Evolutionary conservation across 1,140 invertebrate species (phyloP).

Genomic region (Hirudo medicinalis): DNA sequence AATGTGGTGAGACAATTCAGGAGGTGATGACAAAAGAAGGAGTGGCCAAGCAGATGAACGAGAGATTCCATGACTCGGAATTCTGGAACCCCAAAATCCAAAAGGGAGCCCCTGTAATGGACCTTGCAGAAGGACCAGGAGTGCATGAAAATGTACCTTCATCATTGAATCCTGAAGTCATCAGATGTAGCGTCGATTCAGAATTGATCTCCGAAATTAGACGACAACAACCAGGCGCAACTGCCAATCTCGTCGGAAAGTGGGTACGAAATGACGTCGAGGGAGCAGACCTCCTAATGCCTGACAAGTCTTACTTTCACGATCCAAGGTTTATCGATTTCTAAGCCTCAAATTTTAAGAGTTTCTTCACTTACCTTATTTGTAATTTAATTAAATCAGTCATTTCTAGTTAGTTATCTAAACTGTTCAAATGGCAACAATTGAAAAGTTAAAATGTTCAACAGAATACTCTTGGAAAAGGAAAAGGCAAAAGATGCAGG

Average conservation of each 20-base stretch:
- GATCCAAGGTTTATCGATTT: constrained; percentile 7
- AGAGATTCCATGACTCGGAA: constrained; percentile 10
- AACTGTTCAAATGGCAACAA: too few relatives aligned
- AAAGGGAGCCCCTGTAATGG: not conserved
- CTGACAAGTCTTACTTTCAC: constrained; percentile 10
- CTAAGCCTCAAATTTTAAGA: not conserved
- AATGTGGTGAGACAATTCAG: not conserved
- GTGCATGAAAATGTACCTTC: constrained; percentile 11
- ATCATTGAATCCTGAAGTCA: not conserved
- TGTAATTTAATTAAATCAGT: too few relatives aligned
- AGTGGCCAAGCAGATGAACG: constrained; percentile 10
- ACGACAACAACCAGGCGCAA: constrained; percentile 4
- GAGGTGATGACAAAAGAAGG: constrained; percentile 12
- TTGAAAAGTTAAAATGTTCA: not conserved
- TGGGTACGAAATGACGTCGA: constrained; percentile 20
- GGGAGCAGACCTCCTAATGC: not conserved
- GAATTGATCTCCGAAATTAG: not conserved
- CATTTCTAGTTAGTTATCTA: too few relatives aligned
- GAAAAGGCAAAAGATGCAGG: constrained; percentile 16
- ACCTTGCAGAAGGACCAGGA: constrained; percentile 9
- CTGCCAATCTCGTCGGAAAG: constrained; percentile 17
- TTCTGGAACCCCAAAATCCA: constrained; percentile 1
- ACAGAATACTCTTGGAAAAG: constrained; percentile 2
- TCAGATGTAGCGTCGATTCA: constrained; percentile 1
- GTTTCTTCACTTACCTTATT: not conserved